A percentile compares a stretch with the other conserved stretches of the same genome.
These are phyloP conservation scores for Invenusta paracnida DNA, from an alignment of 2,888 invertebrate species.

Conservation along the genomic window DNA sequence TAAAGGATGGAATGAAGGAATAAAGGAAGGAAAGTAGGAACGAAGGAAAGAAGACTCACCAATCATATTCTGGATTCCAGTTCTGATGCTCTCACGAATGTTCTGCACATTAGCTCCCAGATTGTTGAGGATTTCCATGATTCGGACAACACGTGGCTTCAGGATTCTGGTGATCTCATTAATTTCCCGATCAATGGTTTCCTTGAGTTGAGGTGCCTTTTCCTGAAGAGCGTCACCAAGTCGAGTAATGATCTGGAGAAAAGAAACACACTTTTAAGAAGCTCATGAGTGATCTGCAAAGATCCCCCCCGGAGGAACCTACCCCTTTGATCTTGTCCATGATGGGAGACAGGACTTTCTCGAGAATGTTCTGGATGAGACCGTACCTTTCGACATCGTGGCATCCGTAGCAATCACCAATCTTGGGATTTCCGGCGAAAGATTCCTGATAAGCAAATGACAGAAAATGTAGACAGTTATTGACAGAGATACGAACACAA, in stretches of 20 bases:
- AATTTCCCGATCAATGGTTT: background rate
- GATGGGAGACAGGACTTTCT: background rate
- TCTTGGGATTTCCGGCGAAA: no score
- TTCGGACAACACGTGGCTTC: background rate
- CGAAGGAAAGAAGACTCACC: no score
- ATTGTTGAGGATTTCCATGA: background rate
- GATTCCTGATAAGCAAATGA: no score
- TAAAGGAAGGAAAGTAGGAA: no score
- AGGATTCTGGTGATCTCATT: background rate
- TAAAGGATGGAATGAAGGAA: no score
- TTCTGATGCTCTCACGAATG: background rate
- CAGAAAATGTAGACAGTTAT: no score
- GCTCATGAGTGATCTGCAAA: background rate
- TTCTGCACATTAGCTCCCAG: background rate
- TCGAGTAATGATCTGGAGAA: background rate
- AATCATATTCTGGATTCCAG: background rate
- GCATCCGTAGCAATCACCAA: no score
- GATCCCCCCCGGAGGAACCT: background rate
- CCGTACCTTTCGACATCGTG: background rate
- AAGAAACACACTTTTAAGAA: background rate
- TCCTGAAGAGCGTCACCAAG: background rate
- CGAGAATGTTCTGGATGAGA: background rate
- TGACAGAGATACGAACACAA: no score
- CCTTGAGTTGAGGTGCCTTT: background rate
- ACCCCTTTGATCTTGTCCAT: background rate